Conservation (phyloP, 2,113 vertebrate species). For the Talpa occidentalis region DNA sequence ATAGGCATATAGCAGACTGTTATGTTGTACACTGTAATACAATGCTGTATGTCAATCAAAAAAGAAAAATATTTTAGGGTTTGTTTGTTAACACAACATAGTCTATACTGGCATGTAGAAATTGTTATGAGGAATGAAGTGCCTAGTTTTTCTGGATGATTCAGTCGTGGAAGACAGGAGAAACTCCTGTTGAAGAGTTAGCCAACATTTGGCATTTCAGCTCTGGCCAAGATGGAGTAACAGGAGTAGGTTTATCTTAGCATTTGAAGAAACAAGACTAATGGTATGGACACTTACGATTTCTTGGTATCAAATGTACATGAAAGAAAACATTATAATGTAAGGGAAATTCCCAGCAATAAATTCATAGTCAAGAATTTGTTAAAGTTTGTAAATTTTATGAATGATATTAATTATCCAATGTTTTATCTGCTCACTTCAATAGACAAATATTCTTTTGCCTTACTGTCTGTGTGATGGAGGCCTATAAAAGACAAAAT, state of each 20-base stretch:
- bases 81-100: neutral
- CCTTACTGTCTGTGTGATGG: neutral
- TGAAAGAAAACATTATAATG: neutral
- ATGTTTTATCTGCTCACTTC: neutral
- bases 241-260: neutral
- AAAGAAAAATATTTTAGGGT: neutral
- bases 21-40: neutral
- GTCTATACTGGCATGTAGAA: neutral
- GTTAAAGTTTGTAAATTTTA: neutral
- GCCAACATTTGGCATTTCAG: neutral
- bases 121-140: neutral
- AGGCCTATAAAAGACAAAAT: neutral
- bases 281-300: neutral
- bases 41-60: neutral
- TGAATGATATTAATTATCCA: neutral
- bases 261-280: neutral
- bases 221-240: neutral
- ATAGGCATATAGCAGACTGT: neutral
- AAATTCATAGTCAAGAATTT: neutral
- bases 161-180: neutral
- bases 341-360: neutral
- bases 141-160: neutral
- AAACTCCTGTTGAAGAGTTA: neutral
- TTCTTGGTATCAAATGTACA: neutral
- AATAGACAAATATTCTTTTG: neutral